Evolutionary conservation across 2,113 vertebrate species (phyloP).

Genomic region (Vireo altiloquus): DNA sequence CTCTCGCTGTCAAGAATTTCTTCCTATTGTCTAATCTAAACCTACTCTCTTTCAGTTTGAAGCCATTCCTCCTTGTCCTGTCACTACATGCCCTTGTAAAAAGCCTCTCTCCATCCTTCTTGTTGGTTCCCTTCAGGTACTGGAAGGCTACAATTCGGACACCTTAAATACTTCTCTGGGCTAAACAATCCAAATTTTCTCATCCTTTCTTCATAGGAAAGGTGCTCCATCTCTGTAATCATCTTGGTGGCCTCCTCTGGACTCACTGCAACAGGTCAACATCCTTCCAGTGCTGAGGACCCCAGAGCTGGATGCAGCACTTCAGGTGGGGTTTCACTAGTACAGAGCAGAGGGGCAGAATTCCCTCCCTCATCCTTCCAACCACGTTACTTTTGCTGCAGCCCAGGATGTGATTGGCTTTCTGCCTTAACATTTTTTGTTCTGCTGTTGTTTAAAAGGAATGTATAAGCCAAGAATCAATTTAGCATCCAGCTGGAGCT

Average conservation of each 20-base stretch:
- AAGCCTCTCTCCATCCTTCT: neutral
- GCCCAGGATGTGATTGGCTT: neutral
- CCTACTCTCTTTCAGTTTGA: neutral
- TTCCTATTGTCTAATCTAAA: neutral
- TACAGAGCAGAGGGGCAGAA: neutral
- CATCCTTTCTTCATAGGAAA: neutral
- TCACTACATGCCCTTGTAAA: neutral
- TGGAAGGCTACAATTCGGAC: neutral
- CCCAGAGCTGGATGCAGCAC: neutral
- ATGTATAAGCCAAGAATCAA: neutral
- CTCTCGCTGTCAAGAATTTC: accelerated
- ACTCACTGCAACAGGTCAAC: accelerated
- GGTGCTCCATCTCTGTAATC: neutral
- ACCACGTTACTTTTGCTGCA: neutral
- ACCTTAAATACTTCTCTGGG: neutral
- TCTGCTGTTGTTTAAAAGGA: neutral
- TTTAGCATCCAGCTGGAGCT: neutral
- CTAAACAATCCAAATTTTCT: neutral
- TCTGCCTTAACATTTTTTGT: neutral
- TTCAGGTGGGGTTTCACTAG: neutral
- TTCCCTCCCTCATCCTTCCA: accelerated
- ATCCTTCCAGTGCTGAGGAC: neutral
- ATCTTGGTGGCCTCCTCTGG: neutral
- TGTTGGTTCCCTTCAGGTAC: neutral
- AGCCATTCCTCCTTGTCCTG: neutral